Base-by-base conservation (phyloP, 1,140 invertebrate genomes). In the Trichomalopsis sarcophagae region DNA sequence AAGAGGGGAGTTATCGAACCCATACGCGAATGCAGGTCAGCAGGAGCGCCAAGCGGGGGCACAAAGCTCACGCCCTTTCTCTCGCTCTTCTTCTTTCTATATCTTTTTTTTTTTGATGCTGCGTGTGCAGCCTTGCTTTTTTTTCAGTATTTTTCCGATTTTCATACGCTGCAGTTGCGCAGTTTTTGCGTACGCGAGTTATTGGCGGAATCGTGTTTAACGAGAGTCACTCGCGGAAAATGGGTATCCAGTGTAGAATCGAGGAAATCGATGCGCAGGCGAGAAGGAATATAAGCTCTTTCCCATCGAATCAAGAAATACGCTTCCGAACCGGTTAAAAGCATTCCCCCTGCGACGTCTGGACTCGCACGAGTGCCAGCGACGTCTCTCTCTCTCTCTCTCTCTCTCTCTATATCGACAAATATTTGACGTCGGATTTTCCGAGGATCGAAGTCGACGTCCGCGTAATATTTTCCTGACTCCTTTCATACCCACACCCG, bases 1-100 rank as follows among this genome's bases (percentile, higher is more conserved):
- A 62, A n/a, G 21, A 62, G 55, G 68, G 68, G 30, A 71, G 68
- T 71, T 71, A 71, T 71, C 68, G 68, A 71, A 71, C 68, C 68
- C 68, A 71, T 33, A 33, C 23, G 23, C 68, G 68, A 71, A 71
- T 71, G 68, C 68, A 71, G 68, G 68, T 71, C 68, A 71, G 27
- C 68, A 3, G 68, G 21, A n/a, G 27, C 21, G 66, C 2, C 3
- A 10, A 66, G 23, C 62, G 14, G 17, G 47, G 66, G 40, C 77
- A 62, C 55, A 62, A n/a, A 27, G 30, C 71, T 44, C 76, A 73
- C 68, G 74, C 55, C 33, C 73, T 62, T 62, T 62, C 55, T 55
- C 13, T 17, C 55, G 55, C 14, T 55, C 14, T 55, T 62, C 55
- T 62, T 62, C 17, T 62, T 21, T 62, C 55, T 0, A 27, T 27